A percentile compares a stretch with the other conserved stretches of the same genome.
phyloP scores from a whole-genome alignment of 2,888 invertebrate genomes.

The Ectobius pallidus region DNA sequence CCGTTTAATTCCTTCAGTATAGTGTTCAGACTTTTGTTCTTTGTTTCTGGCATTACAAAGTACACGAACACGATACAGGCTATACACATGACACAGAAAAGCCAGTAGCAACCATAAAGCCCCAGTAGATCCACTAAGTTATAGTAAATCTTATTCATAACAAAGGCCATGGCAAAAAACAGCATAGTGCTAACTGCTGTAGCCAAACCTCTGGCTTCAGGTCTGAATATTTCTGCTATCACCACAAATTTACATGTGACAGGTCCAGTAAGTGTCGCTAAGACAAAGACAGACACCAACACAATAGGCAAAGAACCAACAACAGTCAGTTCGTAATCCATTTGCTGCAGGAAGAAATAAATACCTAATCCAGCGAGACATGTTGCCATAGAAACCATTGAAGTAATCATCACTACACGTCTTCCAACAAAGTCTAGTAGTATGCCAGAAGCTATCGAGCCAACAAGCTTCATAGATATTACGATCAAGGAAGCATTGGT shows the following conservation, averaged over 20 bases:
- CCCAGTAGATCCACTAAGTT: constrained; percentile 53
- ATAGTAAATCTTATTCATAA: constrained; percentile 56
- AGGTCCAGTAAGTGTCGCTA: constrained; percentile 31
- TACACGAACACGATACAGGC: constrained; percentile 51
- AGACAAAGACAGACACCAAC: constrained; percentile 27
- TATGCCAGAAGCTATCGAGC: constrained; percentile 47
- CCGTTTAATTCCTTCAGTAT: constrained; percentile 52
- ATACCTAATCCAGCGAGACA: constrained; percentile 49
- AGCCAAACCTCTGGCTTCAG: constrained; percentile 31
- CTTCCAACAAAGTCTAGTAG: constrained; percentile 56
- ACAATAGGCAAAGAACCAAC: constrained; percentile 29
- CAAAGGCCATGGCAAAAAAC: constrained; percentile 52
- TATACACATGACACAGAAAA: constrained; percentile 53
- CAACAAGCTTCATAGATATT: constrained; percentile 53
- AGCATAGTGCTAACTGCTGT: constrained; percentile 41
- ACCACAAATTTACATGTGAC: constrained; percentile 32
- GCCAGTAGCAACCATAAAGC: constrained; percentile 54
- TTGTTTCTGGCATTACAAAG: constrained; percentile 57
- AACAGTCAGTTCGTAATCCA: constrained; percentile 30
- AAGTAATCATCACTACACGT: constrained; percentile 54
- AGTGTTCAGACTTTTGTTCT: constrained; percentile 54
- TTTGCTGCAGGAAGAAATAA: constrained; percentile 49
- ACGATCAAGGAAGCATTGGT: constrained; percentile 54
- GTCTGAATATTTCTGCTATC: too few relatives aligned
- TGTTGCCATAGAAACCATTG: constrained; percentile 51